These are phyloP conservation scores for Tribolium castaneum DNA, from an alignment of 1,140 invertebrate genomes.

Conservation along the genomic window DNA sequence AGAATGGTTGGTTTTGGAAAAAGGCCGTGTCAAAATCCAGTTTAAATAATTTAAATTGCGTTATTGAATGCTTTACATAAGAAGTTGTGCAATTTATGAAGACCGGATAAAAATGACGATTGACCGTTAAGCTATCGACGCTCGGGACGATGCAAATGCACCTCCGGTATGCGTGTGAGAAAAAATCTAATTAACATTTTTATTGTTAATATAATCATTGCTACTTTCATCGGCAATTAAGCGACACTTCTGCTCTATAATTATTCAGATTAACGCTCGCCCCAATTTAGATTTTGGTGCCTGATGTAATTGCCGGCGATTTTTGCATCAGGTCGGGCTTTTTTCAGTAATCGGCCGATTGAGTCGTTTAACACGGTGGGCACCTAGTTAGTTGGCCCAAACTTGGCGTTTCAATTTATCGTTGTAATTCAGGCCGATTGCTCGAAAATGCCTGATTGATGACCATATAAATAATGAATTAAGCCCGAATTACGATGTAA, in stretches of 20 bases:
- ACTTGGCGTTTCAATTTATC: conserved; percentile 24
- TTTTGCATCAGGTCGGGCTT: conserved; percentile 26
- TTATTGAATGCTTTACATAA: conserved; percentile 22
- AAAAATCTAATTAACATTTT: conserved; percentile 7
- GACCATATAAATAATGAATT: conserved; percentile 33
- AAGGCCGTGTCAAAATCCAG: background rate
- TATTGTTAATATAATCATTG: background rate
- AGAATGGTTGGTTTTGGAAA: background rate
- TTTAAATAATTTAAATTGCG: conserved; percentile 14
- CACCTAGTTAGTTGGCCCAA: conserved; percentile 1
- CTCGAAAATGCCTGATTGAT: conserved; percentile 18
- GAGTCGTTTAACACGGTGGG: background rate
- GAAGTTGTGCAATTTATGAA: background rate
- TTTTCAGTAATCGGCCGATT: background rate
- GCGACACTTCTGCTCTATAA: background rate
- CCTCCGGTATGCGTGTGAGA: background rate
- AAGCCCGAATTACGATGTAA: conserved; percentile 27
- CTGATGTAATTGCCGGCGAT: conserved; percentile 31
- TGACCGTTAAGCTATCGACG: background rate
- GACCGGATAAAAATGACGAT: background rate
- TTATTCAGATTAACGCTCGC: background rate
- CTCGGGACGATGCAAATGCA: background rate
- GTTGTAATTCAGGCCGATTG: background rate
- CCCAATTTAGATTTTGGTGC: conserved; percentile 8
- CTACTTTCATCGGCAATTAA: conserved; percentile 12